These are phyloP conservation scores for Antedon mediterranea DNA, from an alignment of 53 echinoderm and acorn worm species.

Conservation along the genomic window DNA sequence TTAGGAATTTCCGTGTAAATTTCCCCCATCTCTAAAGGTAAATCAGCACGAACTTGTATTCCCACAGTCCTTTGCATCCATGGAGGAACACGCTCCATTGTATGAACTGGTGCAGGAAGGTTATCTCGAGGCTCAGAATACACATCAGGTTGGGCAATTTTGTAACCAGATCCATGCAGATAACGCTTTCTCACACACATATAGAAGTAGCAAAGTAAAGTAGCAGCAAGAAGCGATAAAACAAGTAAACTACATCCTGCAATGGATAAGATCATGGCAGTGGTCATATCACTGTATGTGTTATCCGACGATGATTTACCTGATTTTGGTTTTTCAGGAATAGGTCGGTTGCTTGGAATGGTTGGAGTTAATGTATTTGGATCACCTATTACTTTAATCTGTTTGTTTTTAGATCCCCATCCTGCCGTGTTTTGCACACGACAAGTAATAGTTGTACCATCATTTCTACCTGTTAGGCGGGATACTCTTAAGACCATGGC, in stretches of 20 bases:
- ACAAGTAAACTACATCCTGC: neutral
- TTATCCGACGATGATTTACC: neutral
- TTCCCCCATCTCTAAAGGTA: neutral
- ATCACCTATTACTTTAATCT: neutral
- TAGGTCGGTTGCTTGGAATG: neutral
- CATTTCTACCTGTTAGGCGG: neutral
- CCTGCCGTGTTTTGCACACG: neutral
- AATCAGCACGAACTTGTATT: neutral
- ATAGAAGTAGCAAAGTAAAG: neutral
- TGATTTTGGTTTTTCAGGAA: neutral
- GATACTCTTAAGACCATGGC: neutral
- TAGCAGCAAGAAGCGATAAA: neutral
- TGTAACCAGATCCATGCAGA: neutral
- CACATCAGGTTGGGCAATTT: neutral
- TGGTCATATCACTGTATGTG: neutral
- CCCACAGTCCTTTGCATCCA: constrained; percentile 1
- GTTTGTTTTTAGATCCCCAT: neutral
- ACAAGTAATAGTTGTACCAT: neutral
- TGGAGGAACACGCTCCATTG: neutral
- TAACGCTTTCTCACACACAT: neutral
- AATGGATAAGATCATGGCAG: neutral
- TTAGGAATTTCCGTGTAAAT: neutral
- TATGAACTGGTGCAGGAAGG: neutral
- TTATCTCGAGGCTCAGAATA: neutral
- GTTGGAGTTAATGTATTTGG: neutral